These are phyloP conservation scores for Thalassarche chlororhynchos DNA, from an alignment of 2,113 vertebrate genomes.

Conservation along the genomic window DNA sequence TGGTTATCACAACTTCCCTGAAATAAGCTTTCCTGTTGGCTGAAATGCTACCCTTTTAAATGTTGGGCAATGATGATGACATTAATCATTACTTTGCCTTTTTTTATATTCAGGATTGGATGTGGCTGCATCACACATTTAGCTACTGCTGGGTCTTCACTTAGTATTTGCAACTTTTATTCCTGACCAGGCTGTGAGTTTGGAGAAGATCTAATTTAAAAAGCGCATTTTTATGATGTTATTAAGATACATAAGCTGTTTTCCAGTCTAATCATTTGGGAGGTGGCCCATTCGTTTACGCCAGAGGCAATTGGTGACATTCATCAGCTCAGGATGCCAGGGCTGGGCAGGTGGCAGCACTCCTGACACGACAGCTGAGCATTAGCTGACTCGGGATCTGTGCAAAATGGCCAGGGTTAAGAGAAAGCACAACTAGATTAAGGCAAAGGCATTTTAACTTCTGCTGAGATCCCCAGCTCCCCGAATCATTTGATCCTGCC, in stretches of 20 bases:
- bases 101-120: background rate
- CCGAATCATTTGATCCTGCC: background rate
- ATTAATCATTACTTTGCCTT: background rate
- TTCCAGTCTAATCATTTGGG: background rate
- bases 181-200: background rate
- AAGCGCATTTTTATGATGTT: background rate
- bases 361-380: conserved; percentile 29
- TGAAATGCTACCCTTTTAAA: background rate
- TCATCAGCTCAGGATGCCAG: background rate
- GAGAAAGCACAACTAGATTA: background rate
- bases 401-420: background rate
- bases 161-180: background rate
- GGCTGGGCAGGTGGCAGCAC: background rate
- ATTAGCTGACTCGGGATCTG: conserved; percentile 3
- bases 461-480: background rate
- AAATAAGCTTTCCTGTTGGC: background rate
- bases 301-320: conserved; percentile 16
- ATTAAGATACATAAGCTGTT: background rate
- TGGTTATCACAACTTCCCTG: background rate
- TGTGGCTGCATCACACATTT: background rate
- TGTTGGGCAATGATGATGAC: background rate
- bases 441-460: conserved; percentile 1
- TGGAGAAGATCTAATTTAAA: background rate
- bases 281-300: background rate
- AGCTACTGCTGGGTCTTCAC: background rate